Evolutionary conservation across 2,113 vertebrate species (phyloP), one percentile per base, ranked within the genome.

Genomic region (Sceloporus undulatus): DNA sequence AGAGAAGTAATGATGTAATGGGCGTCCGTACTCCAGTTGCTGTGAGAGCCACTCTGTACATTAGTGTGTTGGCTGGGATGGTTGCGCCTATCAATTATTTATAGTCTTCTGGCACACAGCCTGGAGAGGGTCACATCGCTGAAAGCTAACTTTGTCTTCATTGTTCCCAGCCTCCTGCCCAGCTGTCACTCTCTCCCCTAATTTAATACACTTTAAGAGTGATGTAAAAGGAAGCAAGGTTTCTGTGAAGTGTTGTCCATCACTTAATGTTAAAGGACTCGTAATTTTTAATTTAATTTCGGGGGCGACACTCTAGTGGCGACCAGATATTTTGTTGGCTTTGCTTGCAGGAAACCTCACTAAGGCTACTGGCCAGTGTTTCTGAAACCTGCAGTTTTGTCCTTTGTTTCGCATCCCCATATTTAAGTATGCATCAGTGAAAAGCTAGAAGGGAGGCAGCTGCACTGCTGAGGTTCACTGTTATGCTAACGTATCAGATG

Each of bases 81-180:
- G 92, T 62, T 93, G 95, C 94, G 92, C 90, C 92, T 79, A 94
- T 96, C 95, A 93, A 96, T 96, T 96, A 96, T 96, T 95, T 94
- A 96, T 94, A 89, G 95, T 91, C 94, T 90, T 88, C 93, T 96
- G 95, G 95, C 95, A 75, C 75, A 23, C 88, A 86, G 96, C 95
- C 95, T 94, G 88, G 82, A 92, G 89, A 94, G 95, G 96, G 95
- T 95, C 96, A 95, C 92, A 85, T 79, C 90, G 66, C 94, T 92
- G 94, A 95, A 94, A 95, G 94, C 94, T 90, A 92, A 94, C 94
- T 96, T 93, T 92, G 94, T 93, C 94, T 93, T 92, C 93, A 94
- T 94, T 95, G 94, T 95, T 93, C 92, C 85, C 91, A 82, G 91
- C 90, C 92, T 96, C 90, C 92, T 95, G 93, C 91, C 92, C 92